phyloP scores from a whole-genome alignment of 2,797 vertebrate species.

The Onychomys leucogaster region DNA sequence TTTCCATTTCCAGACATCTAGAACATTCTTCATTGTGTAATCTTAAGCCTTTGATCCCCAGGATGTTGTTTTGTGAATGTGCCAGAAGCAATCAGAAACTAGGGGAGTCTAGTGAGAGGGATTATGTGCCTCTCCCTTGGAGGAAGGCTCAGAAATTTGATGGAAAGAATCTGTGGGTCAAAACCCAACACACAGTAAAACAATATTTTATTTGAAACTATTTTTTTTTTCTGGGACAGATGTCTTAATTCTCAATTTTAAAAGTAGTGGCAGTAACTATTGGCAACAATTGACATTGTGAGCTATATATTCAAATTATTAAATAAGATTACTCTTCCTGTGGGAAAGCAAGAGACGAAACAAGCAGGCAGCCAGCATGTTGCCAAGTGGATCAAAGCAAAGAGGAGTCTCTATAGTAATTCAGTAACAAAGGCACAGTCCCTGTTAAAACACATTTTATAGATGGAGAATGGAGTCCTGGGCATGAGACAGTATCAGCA shows the following conservation, averaged over 20 bases:
- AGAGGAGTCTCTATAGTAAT: conserved; percentile 5
- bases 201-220: conserved; percentile 54
- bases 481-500: not conserved
- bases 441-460: not conserved
- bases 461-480: conserved; percentile 12
- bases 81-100: not conserved
- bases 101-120: not conserved
- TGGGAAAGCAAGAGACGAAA: conserved; percentile 39
- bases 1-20: conserved; percentile 10
- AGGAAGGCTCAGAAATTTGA: conserved; percentile 20
- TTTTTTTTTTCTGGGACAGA: conserved; percentile 22
- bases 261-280: conserved; percentile 20
- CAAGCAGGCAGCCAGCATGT: conserved; percentile 7
- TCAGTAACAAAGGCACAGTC: not conserved
- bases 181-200: conserved; percentile 12
- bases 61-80: conserved; percentile 24
- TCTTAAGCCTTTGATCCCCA: conserved; percentile 6
- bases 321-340: conserved; percentile 30
- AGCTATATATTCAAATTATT: conserved; percentile 56
- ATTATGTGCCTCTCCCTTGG: not conserved
- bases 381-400: conserved; percentile 16
- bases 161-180: not conserved
- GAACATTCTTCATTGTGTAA: conserved; percentile 22
- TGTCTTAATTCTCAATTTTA: conserved; percentile 49
- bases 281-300: not conserved